phyloP scores from a whole-genome alignment of 1,140 invertebrate genomes.

The Drosophila nebulosa region DNA sequence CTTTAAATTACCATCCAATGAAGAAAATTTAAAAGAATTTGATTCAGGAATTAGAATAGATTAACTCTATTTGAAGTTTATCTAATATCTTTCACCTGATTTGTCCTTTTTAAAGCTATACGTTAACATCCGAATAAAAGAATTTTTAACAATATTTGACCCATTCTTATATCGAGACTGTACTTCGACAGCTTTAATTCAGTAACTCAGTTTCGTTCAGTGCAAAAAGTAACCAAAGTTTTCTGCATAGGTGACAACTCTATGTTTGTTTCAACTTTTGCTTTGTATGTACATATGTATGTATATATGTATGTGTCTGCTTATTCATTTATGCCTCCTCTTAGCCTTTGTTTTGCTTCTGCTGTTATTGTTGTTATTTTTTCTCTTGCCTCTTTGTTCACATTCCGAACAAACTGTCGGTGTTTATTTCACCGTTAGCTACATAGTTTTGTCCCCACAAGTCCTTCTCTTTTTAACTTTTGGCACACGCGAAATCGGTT shows the following conservation, averaged over 20 bases:
- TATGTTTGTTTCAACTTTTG: slow-evolving; percentile 8
- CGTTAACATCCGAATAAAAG: too few species aligned
- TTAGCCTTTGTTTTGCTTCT: slow-evolving; percentile 17
- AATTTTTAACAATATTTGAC: background rate
- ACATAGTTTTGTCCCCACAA: slow-evolving; percentile 18
- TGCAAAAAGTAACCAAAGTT: slow-evolving; percentile 10
- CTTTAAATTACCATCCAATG: background rate
- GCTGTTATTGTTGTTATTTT: slow-evolving; percentile 13
- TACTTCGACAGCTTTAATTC: background rate
- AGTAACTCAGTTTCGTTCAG: background rate
- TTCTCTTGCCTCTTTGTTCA: slow-evolving; percentile 7
- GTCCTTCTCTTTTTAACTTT: background rate
- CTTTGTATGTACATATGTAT: background rate
- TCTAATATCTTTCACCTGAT: too few species aligned
- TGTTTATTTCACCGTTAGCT: slow-evolving; percentile 53
- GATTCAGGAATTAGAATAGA: too few species aligned
- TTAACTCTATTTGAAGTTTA: too few species aligned
- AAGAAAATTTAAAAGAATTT: too few species aligned
- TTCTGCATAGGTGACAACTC: slow-evolving; percentile 52
- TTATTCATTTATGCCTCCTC: slow-evolving; percentile 21
- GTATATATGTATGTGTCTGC: background rate
- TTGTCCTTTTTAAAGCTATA: too few species aligned
- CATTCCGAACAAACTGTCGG: slow-evolving; percentile 46
- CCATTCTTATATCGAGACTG: too few species aligned
- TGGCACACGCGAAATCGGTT: slow-evolving; percentile 13